Evolutionary conservation across 2,797 vertebrate species (phyloP), one percentile per base, ranked within the genome.

Genomic region (Poeciliopsis turneri): DNA sequence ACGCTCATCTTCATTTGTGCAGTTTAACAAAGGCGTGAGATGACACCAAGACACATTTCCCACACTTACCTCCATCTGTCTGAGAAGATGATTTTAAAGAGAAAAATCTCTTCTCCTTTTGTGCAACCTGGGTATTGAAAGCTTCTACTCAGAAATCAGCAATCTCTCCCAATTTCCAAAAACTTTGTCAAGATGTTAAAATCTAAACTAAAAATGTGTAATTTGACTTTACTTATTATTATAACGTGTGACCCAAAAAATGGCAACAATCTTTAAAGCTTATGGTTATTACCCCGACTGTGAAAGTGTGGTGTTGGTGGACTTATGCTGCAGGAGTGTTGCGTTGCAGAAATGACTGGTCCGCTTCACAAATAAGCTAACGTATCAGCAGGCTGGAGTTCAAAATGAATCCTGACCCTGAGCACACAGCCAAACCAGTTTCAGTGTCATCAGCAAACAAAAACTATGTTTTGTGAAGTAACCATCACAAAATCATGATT

Each of bases 1-100:
- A 75, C 33, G 70, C 47, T 79, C 8, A 33, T 2, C 66, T 72
- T 82, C 10, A 75, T 61, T 78, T 76, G 10, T 76, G 23, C n/a
- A 43, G 72, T 74, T 64, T 23, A 76, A 73, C 23, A 75, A 72
- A 81, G 0, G n/a, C 12, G 18, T 33, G 75, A 64, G 70, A 57
- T 55, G 51, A 46, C 33, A 70, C 57, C 18, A 36, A 77, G 72
- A 73, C 23, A 51, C 12, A 75, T 68, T 41, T 66, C 33, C 2
- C 20, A 69, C 1, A 11, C 9, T 33, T 45, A 41, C 16, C 5
- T 20, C 23, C 46, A 45, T 43, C 13, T 33, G n/a, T 51, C 45
- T 49, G 33, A 28, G 20, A 69, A 41, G 7, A 53, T 0, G 53
- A 41, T 55, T 49, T 41, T 41, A 59, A 39, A 53, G 25, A 70